phyloP scores from a whole-genome alignment of 1,140 invertebrate genomes.

The Cecropterus lyciades region DNA sequence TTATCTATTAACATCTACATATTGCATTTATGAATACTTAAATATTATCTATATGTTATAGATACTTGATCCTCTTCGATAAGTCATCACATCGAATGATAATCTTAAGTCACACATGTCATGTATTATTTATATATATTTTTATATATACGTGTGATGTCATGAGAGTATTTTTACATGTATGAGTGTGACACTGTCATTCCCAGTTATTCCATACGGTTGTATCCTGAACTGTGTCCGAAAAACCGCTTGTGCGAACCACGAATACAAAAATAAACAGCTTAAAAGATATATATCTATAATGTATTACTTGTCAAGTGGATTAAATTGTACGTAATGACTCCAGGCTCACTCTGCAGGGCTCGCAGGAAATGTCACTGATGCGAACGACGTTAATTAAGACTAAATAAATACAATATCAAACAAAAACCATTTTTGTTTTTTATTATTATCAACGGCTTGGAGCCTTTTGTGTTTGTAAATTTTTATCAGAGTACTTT shows the following conservation, averaged over 20 bases:
- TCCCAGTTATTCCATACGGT: no score
- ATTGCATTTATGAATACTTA: not conserved
- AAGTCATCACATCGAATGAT: no score
- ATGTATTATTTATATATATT: no score
- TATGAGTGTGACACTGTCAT: no score
- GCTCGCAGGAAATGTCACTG: not conserved
- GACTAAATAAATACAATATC: not conserved
- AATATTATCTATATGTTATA: no score
- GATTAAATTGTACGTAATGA: not conserved
- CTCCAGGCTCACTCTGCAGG: constrained; percentile 9
- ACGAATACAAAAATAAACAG: not conserved
- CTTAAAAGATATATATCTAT: not conserved
- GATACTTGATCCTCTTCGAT: no score
- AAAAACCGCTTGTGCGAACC: not conserved
- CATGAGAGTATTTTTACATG: no score
- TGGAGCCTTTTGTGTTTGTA: not conserved
- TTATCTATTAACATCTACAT: no score
- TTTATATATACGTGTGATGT: no score
- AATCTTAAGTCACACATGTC: no score
- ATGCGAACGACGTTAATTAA: not conserved
- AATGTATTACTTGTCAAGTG: not conserved
- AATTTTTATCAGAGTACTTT: not conserved
- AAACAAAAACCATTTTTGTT: not conserved
- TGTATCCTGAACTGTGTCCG: not conserved
- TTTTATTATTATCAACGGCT: not conserved